These are phyloP conservation scores for Chironomus tentans DNA, from an alignment of 2,888 invertebrate species.

Conservation along the genomic window DNA sequence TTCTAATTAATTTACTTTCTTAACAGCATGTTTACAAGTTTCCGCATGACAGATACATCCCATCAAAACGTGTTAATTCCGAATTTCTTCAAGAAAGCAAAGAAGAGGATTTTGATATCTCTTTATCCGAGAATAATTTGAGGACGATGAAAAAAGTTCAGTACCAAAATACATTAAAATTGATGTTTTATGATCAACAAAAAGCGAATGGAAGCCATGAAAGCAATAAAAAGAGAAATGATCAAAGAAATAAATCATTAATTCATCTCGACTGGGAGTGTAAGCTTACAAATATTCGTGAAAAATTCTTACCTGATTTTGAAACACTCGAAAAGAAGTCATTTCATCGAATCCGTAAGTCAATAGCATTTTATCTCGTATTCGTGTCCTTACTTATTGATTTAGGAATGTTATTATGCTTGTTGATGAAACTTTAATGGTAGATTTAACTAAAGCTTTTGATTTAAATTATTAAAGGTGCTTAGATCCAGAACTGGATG, in stretches of 20 bases:
- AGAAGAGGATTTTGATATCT: not conserved
- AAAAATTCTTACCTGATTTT: constrained; percentile 13
- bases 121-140: not conserved
- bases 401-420: no score
- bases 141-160: constrained; percentile 2
- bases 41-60: not conserved
- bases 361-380: no score
- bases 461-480: not conserved
- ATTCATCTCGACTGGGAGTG: constrained; percentile 8
- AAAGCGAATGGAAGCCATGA: not conserved
- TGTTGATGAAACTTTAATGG: no score
- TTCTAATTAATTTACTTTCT: no score
- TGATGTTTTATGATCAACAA: not conserved
- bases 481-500: not conserved
- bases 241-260: not conserved
- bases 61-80: not conserved
- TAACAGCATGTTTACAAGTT: not conserved
- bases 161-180: constrained; percentile 1
- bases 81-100: not conserved
- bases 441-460: not conserved
- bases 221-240: not conserved
- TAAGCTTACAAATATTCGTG: not conserved
- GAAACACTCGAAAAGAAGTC: not conserved
- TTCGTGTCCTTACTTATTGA: no score
- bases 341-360: constrained; percentile 3